These are phyloP conservation scores for Prinia subflava DNA, from an alignment of 2,113 vertebrate species.

Conservation along the genomic window DNA sequence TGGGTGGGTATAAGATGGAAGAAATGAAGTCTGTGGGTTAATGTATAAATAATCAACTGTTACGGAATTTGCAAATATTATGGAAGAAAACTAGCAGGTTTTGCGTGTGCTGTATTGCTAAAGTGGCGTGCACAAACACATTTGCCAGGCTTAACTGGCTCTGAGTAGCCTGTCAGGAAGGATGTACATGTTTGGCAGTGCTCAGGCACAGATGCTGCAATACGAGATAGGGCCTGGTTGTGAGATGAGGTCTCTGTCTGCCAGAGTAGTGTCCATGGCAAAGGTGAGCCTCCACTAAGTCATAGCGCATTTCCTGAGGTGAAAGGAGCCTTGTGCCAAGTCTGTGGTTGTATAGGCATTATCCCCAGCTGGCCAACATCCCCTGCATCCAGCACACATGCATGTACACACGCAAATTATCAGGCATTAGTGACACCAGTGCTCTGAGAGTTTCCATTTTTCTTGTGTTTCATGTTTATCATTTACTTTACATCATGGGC, in stretches of 20 bases:
- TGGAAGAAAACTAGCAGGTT: constrained; percentile 24
- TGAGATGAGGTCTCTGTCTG: constrained; percentile 22
- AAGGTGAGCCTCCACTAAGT: not conserved
- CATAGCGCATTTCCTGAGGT: rapidly evolving
- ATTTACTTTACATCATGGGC: not conserved
- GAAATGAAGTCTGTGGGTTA: constrained; percentile 37
- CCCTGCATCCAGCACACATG: not conserved
- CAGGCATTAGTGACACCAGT: not conserved
- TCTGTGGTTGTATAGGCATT: not conserved
- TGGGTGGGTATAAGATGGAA: constrained; percentile 32
- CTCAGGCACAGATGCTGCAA: constrained; percentile 17
- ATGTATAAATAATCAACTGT: constrained; percentile 41
- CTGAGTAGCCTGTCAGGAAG: constrained; percentile 29
- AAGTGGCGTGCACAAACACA: not conserved
- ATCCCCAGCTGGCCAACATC: not conserved
- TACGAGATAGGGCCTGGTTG: not conserved
- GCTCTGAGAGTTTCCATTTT: not conserved
- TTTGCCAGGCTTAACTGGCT: constrained; percentile 39
- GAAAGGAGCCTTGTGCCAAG: not conserved
- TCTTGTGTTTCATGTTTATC: not conserved
- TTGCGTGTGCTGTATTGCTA: not conserved
- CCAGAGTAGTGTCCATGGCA: not conserved
- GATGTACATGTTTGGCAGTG: constrained; percentile 49
- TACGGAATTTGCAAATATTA: constrained; percentile 30
- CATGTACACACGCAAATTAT: not conserved